These are phyloP conservation scores for Lagopus muta DNA, from an alignment of 2,113 vertebrate species.

Conservation along the genomic window DNA sequence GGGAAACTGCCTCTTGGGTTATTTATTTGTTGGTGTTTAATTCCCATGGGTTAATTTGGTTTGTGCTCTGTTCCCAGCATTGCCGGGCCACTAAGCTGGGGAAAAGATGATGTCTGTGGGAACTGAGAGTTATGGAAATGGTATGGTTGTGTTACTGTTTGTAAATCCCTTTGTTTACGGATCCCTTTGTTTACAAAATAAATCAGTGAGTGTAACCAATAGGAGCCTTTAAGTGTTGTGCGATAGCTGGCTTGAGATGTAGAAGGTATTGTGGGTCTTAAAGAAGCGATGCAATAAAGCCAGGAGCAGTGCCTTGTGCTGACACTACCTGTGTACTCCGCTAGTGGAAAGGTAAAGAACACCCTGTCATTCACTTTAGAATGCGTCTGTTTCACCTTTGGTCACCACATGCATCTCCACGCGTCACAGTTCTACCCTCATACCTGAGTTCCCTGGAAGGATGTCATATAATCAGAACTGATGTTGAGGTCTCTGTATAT, in stretches of 20 bases:
- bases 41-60: background rate
- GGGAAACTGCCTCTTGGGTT: background rate
- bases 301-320: background rate
- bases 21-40: background rate
- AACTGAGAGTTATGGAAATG: background rate
- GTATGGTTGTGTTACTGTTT: background rate
- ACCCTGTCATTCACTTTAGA: background rate
- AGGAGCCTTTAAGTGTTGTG: background rate
- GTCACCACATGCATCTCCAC: accelerated
- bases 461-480: background rate
- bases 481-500: background rate
- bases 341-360: background rate
- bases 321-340: background rate
- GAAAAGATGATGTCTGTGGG: background rate
- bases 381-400: background rate
- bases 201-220: background rate
- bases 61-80: background rate
- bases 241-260: background rate
- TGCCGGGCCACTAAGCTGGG: background rate
- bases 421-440: accelerated
- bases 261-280: background rate
- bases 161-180: background rate
- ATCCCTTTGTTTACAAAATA: constrained; percentile 30
- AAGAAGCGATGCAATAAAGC: background rate
- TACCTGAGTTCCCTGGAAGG: background rate